Conservation (phyloP, 2,888 invertebrate genomes). For the Drosophila eohydei region DNA sequence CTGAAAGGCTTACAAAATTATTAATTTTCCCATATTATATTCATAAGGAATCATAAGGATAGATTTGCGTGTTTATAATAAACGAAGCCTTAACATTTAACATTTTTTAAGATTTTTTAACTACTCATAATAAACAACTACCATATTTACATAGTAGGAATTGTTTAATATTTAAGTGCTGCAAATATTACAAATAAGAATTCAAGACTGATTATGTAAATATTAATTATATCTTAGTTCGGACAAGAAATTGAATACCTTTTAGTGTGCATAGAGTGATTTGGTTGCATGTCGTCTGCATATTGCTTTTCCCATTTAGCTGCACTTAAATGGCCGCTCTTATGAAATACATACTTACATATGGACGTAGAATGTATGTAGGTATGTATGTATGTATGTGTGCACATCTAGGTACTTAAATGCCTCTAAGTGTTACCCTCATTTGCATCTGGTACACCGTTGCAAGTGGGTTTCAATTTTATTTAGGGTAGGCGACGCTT, state of each 20-base stretch:
- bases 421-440: slow-evolving; percentile 41
- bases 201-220: background rate
- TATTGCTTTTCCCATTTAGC: slow-evolving; percentile 36
- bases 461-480: slow-evolving; percentile 50
- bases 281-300: slow-evolving; percentile 8
- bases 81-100: too few relatives aligned
- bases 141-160: background rate
- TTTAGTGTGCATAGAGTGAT: background rate
- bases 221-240: background rate
- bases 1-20: too few relatives aligned
- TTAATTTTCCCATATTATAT: too few relatives aligned
- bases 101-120: too few relatives aligned
- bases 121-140: too few relatives aligned
- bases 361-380: background rate
- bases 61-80: too few relatives aligned
- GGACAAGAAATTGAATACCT: slow-evolving; percentile 12
- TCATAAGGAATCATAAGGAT: too few relatives aligned
- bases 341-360: slow-evolving; percentile 30
- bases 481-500: slow-evolving; percentile 57
- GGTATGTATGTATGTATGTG: background rate
- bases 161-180: background rate
- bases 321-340: slow-evolving; percentile 73
- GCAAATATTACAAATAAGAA: background rate
- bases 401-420: slow-evolving; percentile 4
- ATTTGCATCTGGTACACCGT: slow-evolving; percentile 36